Conservation (phyloP, 2,888 invertebrate genomes). For the Drosophila antonietae region DNA sequence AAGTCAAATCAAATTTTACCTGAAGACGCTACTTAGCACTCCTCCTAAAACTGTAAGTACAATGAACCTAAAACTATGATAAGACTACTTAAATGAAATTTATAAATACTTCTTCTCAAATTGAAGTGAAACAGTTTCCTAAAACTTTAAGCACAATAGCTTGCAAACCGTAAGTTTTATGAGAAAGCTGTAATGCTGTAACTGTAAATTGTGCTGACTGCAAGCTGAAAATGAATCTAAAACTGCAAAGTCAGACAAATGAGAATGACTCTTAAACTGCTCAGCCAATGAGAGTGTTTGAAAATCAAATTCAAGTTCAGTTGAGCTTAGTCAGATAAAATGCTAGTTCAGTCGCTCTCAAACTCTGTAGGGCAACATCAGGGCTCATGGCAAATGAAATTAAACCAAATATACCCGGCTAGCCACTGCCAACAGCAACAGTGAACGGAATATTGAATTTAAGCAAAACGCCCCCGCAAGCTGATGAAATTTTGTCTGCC, state of each 20-base stretch:
- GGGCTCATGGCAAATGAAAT: not conserved
- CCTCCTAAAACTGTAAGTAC: not conserved
- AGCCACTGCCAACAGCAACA: not conserved
- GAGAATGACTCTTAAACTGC: not conserved
- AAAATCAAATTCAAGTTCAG: no score
- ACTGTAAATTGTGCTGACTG: not conserved
- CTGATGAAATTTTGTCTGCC: conserved; percentile 25
- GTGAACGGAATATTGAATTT: conserved; percentile 29
- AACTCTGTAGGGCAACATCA: not conserved
- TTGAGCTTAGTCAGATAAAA: no score
- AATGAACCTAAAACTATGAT: not conserved
- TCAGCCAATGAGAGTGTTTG: no score
- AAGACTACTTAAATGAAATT: not conserved
- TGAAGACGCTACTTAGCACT: not conserved
- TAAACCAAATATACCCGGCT: not conserved
- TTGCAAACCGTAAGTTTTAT: not conserved
- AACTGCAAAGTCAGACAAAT: not conserved
- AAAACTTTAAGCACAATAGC: not conserved
- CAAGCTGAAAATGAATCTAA: not conserved
- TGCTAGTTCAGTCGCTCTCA: not conserved
- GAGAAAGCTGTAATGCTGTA: not conserved
- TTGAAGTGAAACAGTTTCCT: not conserved
- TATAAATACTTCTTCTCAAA: not conserved
- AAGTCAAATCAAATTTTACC: no score
- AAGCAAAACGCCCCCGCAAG: conserved; percentile 19